These are phyloP conservation scores for Halocynthia aurantium DNA, from an alignment of 23 tunicate genomes.

Conservation along the genomic window DNA sequence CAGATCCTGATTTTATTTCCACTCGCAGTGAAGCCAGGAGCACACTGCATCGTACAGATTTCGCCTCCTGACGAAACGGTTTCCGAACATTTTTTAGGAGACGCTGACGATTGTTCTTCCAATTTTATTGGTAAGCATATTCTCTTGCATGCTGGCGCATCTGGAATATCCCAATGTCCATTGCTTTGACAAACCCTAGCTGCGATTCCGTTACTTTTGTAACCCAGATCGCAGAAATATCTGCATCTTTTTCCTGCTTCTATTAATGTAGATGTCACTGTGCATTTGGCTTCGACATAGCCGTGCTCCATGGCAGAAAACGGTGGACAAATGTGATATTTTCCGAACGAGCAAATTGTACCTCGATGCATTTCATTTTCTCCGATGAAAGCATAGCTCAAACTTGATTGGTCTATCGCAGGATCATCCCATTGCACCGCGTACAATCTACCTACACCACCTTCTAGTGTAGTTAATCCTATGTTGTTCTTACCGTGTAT, in stretches of 20 bases:
- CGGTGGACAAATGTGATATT: not conserved
- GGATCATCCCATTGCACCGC: too few relatives aligned
- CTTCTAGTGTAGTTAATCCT: too few relatives aligned
- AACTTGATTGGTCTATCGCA: too few relatives aligned
- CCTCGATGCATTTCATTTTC: conserved; percentile 5
- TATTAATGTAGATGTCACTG: not conserved
- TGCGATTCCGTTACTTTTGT: conserved; percentile 3
- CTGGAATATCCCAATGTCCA: conserved; percentile 12
- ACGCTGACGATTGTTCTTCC: not conserved
- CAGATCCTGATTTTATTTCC: conserved; percentile 5
- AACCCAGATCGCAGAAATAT: conserved; percentile 23
- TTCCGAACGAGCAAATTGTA: conserved; percentile 10
- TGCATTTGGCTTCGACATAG: conserved; percentile 6
- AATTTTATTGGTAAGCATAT: conserved; percentile 11
- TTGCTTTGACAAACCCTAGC: conserved; percentile 5
- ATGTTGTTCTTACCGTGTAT: too few relatives aligned
- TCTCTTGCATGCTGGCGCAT: conserved; percentile 1
- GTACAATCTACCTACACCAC: too few relatives aligned
- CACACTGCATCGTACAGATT: conserved; percentile 19
- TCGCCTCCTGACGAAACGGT: conserved; percentile 3
- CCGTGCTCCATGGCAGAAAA: conserved; percentile 16
- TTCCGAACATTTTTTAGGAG: not conserved
- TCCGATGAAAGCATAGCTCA: not conserved
- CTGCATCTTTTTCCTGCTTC: not conserved
- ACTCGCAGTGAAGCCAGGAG: not conserved